phyloP scores from a whole-genome alignment of 2,113 vertebrate species.

The Burhinus bistriatus region DNA sequence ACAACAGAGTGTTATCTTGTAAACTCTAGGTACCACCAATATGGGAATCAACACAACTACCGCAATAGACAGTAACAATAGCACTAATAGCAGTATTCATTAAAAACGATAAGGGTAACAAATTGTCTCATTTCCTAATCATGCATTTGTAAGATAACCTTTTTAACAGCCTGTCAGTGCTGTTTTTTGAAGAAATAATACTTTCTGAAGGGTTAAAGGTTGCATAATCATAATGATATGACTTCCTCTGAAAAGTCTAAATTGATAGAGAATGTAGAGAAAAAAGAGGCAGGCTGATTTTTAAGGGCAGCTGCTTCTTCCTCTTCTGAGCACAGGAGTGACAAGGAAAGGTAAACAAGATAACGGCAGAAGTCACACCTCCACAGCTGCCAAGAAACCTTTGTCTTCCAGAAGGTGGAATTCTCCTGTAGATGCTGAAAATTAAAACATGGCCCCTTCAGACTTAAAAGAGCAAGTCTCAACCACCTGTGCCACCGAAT shows the following conservation, averaged over 20 bases:
- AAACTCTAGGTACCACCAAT: background rate
- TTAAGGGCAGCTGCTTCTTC: background rate
- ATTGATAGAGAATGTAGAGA: background rate
- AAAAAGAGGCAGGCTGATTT: background rate
- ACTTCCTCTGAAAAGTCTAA: background rate
- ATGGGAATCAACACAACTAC: background rate
- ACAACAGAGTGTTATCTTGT: background rate
- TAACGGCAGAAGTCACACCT: background rate
- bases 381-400: background rate
- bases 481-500: background rate
- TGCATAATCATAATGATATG: background rate
- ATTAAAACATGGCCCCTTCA: background rate
- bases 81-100: background rate
- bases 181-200: background rate
- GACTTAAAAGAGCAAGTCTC: background rate
- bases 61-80: background rate
- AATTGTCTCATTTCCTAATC: background rate
- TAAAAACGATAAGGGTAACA: background rate
- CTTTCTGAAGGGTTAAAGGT: background rate
- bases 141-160: background rate
- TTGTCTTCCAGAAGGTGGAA: background rate
- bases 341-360: background rate
- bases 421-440: background rate
- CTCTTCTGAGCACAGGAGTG: background rate
- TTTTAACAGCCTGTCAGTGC: background rate